Evolutionary conservation across 1,140 invertebrate genomes (phyloP), one percentile per base, ranked within the genome.

Genomic region (Pseudobourletiella spinata): DNA sequence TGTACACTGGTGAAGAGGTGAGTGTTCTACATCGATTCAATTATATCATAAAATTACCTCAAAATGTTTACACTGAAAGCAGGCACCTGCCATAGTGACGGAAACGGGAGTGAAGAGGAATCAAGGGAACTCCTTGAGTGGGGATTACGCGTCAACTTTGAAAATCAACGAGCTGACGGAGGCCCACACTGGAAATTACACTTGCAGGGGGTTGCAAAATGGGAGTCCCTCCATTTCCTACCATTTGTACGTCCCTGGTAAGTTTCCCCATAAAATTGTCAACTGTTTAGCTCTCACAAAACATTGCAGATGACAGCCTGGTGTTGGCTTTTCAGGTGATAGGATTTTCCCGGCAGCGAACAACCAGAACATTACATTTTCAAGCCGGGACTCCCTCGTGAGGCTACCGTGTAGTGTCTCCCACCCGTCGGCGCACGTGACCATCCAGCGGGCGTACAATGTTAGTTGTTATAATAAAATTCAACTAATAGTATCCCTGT

Each of bases 161-260:
- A 6, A 28, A 3, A 55, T 55, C 29, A 11, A 11, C 2, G 8
- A 35, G 18, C 22, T 55, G n/a, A 39, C 52, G 24, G 28, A 29
- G 32, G 29, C 16, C 16, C 52, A 55, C 30, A 55, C 8, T 8
- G 52, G 52, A 14, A 55, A 55, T 35, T 55, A 55, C 25, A 55
- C 52, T 39, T 55, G 52, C 22, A 18, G 18, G 22, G 52, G 52
- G 11, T 14, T 14, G 8, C 28, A 29, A n/a, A 35, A 55, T 24
- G 4, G 32, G 52, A 25, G 39, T 18, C 4, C 16, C 11, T 35
- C 20, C 29, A 32, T 55, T 8, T 55, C 52, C 3, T 55, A 6
- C 26, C 22, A 55, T 35, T 35, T 55, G 14, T 55, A 18, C 18
- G 52, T 55, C n/a, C 52, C 52, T 32, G 52, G 52, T 55, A 18